These are phyloP conservation scores for Gymnothorax reevesii DNA, from an alignment of 2,797 vertebrate genomes.

Conservation along the genomic window DNA sequence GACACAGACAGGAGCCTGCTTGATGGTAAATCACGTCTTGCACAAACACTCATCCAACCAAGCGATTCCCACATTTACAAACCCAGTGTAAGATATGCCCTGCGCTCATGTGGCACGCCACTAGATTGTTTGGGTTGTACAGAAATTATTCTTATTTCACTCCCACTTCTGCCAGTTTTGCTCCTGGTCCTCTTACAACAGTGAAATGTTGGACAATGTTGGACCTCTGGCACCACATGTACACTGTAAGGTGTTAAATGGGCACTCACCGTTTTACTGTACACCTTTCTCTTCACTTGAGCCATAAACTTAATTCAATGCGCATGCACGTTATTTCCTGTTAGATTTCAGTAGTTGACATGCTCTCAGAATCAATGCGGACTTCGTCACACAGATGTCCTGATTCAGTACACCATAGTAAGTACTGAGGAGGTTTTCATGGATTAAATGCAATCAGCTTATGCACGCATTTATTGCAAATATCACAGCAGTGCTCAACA, in stretches of 20 bases:
- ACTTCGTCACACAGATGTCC: background rate
- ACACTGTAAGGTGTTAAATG: too few species aligned
- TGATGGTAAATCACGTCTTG: conserved; percentile 79
- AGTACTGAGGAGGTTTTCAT: background rate
- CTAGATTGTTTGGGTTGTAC: background rate
- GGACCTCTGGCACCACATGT: too few species aligned
- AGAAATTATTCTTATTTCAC: background rate
- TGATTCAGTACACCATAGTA: background rate
- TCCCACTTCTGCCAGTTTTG: background rate
- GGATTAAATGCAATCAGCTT: background rate
- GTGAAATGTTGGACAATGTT: too few species aligned
- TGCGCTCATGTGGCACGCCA: background rate
- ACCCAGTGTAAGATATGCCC: background rate
- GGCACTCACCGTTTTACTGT: too few species aligned
- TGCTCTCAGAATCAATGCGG: background rate
- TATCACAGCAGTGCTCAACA: background rate
- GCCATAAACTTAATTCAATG: background rate
- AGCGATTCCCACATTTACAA: background rate
- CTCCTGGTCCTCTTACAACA: background rate
- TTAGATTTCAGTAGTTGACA: background rate
- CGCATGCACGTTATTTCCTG: background rate
- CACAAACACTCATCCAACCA: conserved; percentile 23
- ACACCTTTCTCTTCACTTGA: background rate
- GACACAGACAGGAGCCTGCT: conserved; percentile 94
- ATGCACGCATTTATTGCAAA: background rate